Conservation (phyloP, 2,888 invertebrate species). For the Neelides folsomi region DNA sequence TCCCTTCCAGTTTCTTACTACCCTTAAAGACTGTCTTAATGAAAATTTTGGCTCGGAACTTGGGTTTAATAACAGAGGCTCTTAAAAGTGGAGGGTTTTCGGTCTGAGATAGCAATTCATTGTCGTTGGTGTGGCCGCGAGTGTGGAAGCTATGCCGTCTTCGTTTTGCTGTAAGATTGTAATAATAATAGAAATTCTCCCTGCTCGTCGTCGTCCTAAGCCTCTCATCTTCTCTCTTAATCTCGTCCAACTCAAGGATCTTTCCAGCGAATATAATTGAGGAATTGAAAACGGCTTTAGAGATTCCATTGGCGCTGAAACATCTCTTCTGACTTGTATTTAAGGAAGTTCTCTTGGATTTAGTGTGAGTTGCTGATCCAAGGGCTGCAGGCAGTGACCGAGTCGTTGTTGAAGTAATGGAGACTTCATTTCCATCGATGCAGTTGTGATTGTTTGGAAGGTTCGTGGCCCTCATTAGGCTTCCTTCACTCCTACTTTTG, state of each 20-base stretch:
- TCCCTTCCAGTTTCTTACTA: constrained; percentile 10
- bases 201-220: constrained; percentile 4
- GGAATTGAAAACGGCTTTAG: constrained; percentile 19
- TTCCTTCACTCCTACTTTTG: too few species aligned
- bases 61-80: not conserved
- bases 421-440: too few species aligned
- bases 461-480: too few species aligned
- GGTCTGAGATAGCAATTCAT: not conserved
- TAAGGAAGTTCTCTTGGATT: too few species aligned
- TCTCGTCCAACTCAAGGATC: constrained; percentile 17
- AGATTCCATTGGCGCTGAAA: constrained; percentile 19
- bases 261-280: constrained; percentile 25
- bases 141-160: constrained; percentile 5
- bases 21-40: constrained; percentile 28
- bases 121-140: not conserved
- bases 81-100: not conserved
- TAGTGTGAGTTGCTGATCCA: too few species aligned
- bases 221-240: constrained; percentile 1
- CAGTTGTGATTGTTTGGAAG: too few species aligned
- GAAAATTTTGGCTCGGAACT: constrained; percentile 12
- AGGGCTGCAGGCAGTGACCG: too few species aligned
- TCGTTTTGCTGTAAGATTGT: constrained; percentile 12
- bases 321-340: constrained; percentile 4
- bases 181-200: constrained; percentile 12
- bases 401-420: too few species aligned